Evolutionary conservation across 2,797 vertebrate genomes (phyloP).

Genomic region (Silurus lanzhouensis): DNA sequence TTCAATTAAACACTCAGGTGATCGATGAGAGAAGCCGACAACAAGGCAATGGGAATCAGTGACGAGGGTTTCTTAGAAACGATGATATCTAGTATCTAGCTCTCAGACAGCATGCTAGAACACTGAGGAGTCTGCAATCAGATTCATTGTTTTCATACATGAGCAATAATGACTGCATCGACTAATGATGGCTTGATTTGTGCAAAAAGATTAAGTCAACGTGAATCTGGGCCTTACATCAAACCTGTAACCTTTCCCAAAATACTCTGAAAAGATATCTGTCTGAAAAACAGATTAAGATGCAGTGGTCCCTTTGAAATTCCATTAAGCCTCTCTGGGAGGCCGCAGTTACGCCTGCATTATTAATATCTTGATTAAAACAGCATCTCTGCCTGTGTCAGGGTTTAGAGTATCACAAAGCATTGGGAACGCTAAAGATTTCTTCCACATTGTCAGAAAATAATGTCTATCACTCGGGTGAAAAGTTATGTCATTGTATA

Average conservation of each 20-base stretch:
- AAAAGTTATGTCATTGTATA: background rate
- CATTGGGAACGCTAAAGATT: background rate
- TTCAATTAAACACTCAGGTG: constrained; percentile 55
- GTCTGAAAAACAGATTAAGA: constrained; percentile 32
- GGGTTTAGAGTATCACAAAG: background rate
- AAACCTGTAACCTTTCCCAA: constrained; percentile 20
- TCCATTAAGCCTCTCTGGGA: constrained; percentile 29
- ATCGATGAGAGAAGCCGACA: constrained; percentile 45
- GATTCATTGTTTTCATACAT: background rate
- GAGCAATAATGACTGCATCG: background rate
- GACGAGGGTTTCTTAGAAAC: background rate
- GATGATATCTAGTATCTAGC: constrained; percentile 3
- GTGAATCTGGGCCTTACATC: background rate
- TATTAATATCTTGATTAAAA: constrained; percentile 32
- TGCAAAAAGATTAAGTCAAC: background rate
- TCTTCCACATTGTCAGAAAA: background rate
- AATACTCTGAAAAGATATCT: constrained; percentile 26
- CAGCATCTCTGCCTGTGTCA: background rate
- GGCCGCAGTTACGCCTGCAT: constrained; percentile 31
- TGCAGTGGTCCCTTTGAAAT: constrained; percentile 41
- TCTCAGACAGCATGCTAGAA: constrained; percentile 14
- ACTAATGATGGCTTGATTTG: background rate
- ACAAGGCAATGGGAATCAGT: constrained; percentile 40
- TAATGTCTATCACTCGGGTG: background rate
- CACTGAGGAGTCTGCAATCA: background rate